Percentiles rank a stretch among this genome's conserved stretches.
phyloP scores from a whole-genome alignment of 2,888 invertebrate genomes.

The Papilio protenor region DNA sequence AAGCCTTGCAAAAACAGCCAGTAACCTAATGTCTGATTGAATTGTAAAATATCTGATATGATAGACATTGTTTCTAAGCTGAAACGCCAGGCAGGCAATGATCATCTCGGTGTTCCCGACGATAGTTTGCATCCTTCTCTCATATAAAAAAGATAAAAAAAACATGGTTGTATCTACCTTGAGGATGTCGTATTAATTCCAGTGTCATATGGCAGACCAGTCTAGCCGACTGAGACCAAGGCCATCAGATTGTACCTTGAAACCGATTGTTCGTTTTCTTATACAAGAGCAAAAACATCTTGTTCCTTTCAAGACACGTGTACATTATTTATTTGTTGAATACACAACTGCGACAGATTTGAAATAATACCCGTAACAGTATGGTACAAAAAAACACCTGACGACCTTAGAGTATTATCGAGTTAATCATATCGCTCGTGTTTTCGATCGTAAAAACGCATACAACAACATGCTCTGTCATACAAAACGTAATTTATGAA shows the following conservation, averaged over 20 bases:
- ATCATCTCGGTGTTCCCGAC: too few species aligned
- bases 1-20: too few species aligned
- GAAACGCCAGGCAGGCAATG: too few species aligned
- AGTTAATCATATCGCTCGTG: slow-evolving; percentile 54
- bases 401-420: slow-evolving; percentile 54
- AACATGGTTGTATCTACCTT: too few species aligned
- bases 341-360: slow-evolving; percentile 29
- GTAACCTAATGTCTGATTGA: too few species aligned
- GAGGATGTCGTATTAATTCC: not conserved
- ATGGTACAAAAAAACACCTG: slow-evolving; percentile 50
- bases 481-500: slow-evolving; percentile 78
- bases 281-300: slow-evolving; percentile 23
- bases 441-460: slow-evolving; percentile 59
- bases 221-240: not conserved
- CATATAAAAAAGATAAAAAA: too few species aligned
- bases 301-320: slow-evolving; percentile 2
- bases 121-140: too few species aligned
- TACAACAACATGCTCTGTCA: slow-evolving; percentile 79
- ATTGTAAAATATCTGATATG: too few species aligned
- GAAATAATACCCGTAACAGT: slow-evolving; percentile 37
- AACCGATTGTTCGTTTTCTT: slow-evolving; percentile 14
- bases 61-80: too few species aligned
- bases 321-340: slow-evolving; percentile 24
- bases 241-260: not conserved
- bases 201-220: not conserved